These are phyloP conservation scores for Crotalus helleri DNA, from an alignment of 2,113 vertebrate genomes.

Conservation along the genomic window DNA sequence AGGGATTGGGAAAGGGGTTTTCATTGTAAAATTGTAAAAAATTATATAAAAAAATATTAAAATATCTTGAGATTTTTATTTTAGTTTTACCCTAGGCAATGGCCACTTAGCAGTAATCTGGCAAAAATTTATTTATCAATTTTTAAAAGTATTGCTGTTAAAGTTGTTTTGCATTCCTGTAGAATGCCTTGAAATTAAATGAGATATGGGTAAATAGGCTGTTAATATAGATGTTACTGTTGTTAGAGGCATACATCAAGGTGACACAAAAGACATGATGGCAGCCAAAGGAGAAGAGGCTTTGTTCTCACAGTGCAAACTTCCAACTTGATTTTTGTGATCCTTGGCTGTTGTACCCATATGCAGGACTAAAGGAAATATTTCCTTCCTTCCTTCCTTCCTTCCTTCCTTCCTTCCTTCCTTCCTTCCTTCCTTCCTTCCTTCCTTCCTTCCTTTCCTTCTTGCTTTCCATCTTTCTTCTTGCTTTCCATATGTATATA, in stretches of 20 bases:
- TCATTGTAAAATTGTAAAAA: no score
- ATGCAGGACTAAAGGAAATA: neutral
- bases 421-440: neutral
- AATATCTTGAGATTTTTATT: neutral
- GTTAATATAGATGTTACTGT: neutral
- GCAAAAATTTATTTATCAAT: neutral
- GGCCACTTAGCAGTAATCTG: neutral
- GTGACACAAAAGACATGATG: neutral
- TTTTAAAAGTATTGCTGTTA: neutral
- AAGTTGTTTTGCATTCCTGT: neutral
- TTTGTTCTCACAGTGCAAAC: neutral
- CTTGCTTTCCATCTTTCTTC: neutral
- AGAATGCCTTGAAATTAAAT: neutral
- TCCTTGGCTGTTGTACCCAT: neutral
- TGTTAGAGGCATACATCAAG: neutral
- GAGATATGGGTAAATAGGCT: neutral
- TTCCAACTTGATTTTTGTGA: neutral
- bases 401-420: no score
- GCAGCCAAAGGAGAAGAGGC: neutral
- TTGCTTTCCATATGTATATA: neutral
- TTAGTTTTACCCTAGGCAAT: neutral
- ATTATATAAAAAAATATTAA: neutral
- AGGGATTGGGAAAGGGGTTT: no score
- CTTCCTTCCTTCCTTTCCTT: neutral
- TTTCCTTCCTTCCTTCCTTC: neutral